Evolutionary conservation across 2,113 vertebrate species (phyloP).

Genomic region (Pimephales promelas): DNA sequence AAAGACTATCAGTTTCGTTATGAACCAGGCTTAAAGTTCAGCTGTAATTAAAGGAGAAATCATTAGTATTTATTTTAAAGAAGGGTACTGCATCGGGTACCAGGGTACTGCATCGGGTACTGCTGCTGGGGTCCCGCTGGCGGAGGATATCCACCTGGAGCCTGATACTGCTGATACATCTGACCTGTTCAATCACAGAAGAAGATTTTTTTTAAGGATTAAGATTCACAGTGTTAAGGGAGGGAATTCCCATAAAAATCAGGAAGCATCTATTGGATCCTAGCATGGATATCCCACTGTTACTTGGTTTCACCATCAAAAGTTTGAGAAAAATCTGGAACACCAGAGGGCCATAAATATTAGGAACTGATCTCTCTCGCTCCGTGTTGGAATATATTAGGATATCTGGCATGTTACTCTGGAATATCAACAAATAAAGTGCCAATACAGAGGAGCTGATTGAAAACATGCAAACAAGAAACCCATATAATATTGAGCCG

Average conservation of each 20-base stretch:
- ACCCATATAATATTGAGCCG: neutral
- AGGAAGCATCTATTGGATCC: neutral
- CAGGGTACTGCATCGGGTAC: slow-evolving; percentile 93
- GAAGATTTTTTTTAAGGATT: neutral
- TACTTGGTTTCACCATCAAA: slow-evolving; percentile 22
- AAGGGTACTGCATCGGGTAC: slow-evolving; percentile 91
- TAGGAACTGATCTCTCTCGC: neutral
- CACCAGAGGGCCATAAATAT: slow-evolving; percentile 46
- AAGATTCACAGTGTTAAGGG: neutral
- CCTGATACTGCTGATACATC: slow-evolving; percentile 94
- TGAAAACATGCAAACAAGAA: neutral
- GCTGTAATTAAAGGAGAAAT: neutral
- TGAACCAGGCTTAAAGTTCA: neutral
- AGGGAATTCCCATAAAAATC: neutral
- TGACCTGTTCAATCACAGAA: slow-evolving; percentile 79
- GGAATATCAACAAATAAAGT: neutral
- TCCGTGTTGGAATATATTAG: neutral
- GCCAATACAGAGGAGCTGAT: neutral
- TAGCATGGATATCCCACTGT: neutral
- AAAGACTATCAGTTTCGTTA: neutral
- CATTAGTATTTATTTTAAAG: neutral
- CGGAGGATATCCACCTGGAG: slow-evolving; percentile 87
- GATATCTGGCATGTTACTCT: slow-evolving; percentile 1
- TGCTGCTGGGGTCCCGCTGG: slow-evolving; percentile 81
- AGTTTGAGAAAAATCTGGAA: neutral